Evolutionary conservation across 2,888 invertebrate species (phyloP).

Genomic region (Melinopterus prodromus): DNA sequence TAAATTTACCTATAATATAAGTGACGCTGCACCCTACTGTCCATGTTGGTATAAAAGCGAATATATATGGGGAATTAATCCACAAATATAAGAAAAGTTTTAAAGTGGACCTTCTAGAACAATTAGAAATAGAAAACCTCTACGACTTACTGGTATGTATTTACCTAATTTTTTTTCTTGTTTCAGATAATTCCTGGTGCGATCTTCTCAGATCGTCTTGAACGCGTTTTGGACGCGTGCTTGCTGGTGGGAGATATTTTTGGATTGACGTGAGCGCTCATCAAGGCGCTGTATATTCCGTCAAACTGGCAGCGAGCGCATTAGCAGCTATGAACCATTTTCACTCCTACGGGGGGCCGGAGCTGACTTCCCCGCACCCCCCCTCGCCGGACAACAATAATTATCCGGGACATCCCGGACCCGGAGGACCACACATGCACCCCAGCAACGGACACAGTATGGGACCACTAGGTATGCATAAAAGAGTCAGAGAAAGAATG

Average conservation of each 20-base stretch:
- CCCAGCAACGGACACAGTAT: slow-evolving; percentile 61
- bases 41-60: too few species aligned
- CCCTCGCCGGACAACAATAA: slow-evolving; percentile 78
- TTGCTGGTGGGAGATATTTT: slow-evolving; percentile 30
- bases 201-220: background rate
- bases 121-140: background rate
- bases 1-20: too few species aligned
- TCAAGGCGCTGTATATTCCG: slow-evolving; percentile 54
- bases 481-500: background rate
- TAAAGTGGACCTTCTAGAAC: too few species aligned
- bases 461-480: slow-evolving; percentile 56
- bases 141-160: background rate
- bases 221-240: background rate
- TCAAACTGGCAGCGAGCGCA: slow-evolving; percentile 88
- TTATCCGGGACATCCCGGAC: slow-evolving; percentile 64
- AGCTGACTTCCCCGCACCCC: slow-evolving; percentile 81
- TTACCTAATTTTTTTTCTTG: background rate
- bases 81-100: background rate
- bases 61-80: background rate
- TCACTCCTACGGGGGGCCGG: slow-evolving; percentile 78
- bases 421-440: slow-evolving; percentile 62
- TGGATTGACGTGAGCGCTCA: slow-evolving; percentile 41
- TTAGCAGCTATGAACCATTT: slow-evolving; percentile 90
- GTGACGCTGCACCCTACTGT: too few species aligned
- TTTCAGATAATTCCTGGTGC: background rate